Percentiles rank a stretch among this genome's conserved stretches.
Conservation (phyloP, 2,113 vertebrate species). For the Illadopsis cleaveri region DNA sequence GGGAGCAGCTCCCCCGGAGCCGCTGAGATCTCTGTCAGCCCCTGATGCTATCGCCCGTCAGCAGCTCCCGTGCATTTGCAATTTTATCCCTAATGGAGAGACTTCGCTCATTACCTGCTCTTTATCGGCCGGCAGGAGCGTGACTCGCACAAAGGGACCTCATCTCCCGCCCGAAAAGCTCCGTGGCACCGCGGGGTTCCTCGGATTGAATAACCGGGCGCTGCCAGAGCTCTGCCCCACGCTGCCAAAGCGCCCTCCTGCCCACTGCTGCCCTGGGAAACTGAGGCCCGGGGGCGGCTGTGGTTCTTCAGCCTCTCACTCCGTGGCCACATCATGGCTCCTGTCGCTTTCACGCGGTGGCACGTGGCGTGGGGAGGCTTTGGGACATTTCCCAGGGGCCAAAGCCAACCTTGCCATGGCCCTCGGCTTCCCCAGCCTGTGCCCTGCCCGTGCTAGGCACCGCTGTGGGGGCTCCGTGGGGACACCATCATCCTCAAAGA, state of each 20-base stretch:
- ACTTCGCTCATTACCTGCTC: conserved; percentile 38
- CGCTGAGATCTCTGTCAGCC: conserved; percentile 46
- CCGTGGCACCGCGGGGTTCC: not conserved
- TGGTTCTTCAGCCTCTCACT: not conserved
- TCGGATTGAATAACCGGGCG: rapidly evolving
- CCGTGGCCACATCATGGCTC: rapidly evolving
- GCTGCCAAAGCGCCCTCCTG: rapidly evolving
- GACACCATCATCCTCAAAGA: rapidly evolving
- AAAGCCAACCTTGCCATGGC: not conserved
- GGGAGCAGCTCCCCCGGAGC: not conserved
- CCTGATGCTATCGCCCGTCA: conserved; percentile 49
- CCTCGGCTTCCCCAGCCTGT: rapidly evolving
- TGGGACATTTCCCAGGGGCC: not conserved
- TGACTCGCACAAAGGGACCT: not conserved
- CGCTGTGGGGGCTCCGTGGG: rapidly evolving
- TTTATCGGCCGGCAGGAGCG: not conserved
- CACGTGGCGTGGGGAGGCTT: not conserved
- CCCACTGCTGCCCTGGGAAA: not conserved
- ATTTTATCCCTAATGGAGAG: conserved; percentile 32
- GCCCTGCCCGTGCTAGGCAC: rapidly evolving
- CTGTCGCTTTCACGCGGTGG: rapidly evolving
- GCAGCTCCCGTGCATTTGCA: conserved; percentile 18
- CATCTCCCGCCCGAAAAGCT: not conserved
- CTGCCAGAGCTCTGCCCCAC: not conserved
- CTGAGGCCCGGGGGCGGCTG: not conserved